phyloP scores from a whole-genome alignment of 2,113 vertebrate species.

The Vanacampus margaritifer region DNA sequence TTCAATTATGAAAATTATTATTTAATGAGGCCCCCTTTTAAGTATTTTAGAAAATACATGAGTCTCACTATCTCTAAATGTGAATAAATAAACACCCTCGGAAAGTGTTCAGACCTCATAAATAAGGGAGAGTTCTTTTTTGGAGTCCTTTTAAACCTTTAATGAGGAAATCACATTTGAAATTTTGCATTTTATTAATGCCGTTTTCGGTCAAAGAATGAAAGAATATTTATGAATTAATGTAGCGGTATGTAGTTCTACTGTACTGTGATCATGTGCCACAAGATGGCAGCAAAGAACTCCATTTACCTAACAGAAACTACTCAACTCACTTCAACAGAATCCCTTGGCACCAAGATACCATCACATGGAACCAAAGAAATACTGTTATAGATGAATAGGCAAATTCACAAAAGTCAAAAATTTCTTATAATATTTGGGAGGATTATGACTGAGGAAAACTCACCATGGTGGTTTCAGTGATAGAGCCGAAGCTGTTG shows the following conservation, averaged over 20 bases:
- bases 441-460: background rate
- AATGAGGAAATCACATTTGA: constrained; percentile 18
- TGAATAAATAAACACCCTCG: constrained; percentile 16
- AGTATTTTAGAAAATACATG: constrained; percentile 38
- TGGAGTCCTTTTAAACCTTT: background rate
- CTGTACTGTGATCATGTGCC: too few species aligned
- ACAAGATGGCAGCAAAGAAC: too few species aligned
- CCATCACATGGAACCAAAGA: too few species aligned
- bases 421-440: background rate
- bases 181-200: constrained; percentile 17
- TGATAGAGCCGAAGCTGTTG: constrained; percentile 93
- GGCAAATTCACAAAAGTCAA: too few species aligned
- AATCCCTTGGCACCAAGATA: too few species aligned
- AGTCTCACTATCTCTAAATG: constrained; percentile 14
- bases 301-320: too few species aligned
- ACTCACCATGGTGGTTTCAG: constrained; percentile 93
- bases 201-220: constrained; percentile 26
- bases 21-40: constrained; percentile 25
- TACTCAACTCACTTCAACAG: too few species aligned
- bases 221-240: constrained; percentile 26
- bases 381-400: too few species aligned
- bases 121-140: constrained; percentile 29
- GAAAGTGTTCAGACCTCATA: constrained; percentile 18
- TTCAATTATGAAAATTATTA: constrained; percentile 31
- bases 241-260: constrained; percentile 2